Conservation (phyloP, 2,113 vertebrate species). For the Rynchops niger region DNA sequence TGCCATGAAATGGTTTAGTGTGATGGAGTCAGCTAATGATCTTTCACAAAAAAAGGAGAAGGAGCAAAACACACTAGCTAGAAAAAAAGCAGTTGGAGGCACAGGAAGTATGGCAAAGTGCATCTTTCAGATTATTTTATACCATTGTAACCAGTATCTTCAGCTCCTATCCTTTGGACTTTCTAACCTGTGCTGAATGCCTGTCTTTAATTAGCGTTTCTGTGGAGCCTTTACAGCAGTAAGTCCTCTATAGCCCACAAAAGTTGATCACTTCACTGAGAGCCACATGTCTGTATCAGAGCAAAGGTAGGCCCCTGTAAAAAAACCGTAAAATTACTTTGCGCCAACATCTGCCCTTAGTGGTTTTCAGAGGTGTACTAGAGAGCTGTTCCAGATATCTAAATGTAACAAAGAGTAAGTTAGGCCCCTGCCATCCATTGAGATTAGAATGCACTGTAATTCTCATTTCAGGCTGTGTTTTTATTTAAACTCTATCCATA, state of each 20-base stretch:
- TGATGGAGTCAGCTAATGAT: background rate
- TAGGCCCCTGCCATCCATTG: conserved; percentile 11
- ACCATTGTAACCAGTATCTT: background rate
- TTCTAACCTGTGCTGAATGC: background rate
- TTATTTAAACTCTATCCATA: conserved; percentile 61
- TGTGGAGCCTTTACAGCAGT: background rate
- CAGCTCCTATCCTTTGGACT: background rate
- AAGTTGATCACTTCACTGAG: background rate
- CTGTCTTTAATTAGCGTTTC: background rate
- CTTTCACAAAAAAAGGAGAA: background rate
- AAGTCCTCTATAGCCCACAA: background rate
- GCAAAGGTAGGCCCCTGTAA: background rate
- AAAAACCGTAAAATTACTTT: background rate
- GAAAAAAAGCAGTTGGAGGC: background rate
- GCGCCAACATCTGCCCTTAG: background rate
- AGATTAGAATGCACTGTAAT: conserved; percentile 40
- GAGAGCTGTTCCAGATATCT: background rate
- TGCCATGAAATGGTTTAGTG: background rate
- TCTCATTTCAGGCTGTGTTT: conserved; percentile 59
- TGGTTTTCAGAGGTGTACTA: background rate
- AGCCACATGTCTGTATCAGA: background rate
- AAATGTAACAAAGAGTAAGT: background rate
- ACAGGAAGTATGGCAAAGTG: background rate
- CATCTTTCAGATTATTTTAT: background rate
- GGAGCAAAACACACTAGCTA: background rate